Conservation (phyloP, 2,113 vertebrate genomes). For the Agelaius tricolor region DNA sequence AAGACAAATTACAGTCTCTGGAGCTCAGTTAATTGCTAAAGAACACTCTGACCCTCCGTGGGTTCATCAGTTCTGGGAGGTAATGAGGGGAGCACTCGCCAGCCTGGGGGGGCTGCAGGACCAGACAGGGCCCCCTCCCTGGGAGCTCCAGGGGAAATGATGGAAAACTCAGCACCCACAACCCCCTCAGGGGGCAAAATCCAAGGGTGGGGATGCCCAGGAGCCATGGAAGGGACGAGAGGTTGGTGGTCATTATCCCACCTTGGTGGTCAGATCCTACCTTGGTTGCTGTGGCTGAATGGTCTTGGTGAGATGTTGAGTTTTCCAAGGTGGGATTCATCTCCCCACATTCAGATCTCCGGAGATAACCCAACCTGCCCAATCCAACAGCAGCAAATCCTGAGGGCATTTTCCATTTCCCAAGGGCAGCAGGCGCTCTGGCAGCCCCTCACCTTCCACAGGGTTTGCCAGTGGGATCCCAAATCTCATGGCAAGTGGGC, state of each 20-base stretch:
- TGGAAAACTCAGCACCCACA: background rate
- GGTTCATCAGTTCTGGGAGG: slow-evolving; percentile 45
- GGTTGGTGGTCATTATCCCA: background rate
- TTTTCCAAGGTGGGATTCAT: background rate
- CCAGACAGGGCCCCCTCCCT: background rate
- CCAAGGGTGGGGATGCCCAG: background rate
- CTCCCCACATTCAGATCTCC: background rate
- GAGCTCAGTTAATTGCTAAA: slow-evolving; percentile 59
- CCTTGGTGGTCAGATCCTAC: too few relatives aligned
- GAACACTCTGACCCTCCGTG: slow-evolving; percentile 54
- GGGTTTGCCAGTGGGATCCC: background rate
- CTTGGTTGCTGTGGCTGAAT: background rate
- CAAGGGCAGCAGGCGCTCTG: background rate
- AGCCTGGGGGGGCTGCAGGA: background rate
- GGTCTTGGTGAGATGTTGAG: background rate
- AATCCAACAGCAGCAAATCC: background rate
- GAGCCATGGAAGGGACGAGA: accelerated
- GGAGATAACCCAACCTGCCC: background rate
- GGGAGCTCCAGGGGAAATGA: background rate
- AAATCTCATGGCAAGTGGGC: background rate
- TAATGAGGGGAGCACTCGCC: background rate
- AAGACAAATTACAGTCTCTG: slow-evolving; percentile 65
- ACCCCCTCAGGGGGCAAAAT: background rate
- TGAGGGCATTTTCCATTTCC: accelerated
- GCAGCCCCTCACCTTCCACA: background rate